Conservation (phyloP, 2,797 vertebrate genomes). For the Gallirallus australis region DNA sequence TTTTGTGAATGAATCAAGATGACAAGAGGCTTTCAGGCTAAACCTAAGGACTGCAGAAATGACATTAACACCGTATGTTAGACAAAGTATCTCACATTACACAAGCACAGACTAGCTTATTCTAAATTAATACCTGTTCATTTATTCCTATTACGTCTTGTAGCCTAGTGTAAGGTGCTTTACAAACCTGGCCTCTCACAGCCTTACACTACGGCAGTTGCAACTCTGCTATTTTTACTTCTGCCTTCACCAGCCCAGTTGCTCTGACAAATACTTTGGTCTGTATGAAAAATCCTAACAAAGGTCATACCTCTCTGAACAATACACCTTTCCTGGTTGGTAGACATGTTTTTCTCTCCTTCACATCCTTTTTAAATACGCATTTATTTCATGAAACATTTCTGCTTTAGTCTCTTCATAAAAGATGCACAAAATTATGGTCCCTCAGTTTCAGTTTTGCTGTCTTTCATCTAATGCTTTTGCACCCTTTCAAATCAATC, state of each 20-base stretch:
- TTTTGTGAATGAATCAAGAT: neutral
- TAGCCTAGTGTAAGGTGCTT: neutral
- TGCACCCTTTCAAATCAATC: constrained; percentile 33
- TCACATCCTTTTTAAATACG: neutral
- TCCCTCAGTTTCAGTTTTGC: neutral
- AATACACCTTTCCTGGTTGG: neutral
- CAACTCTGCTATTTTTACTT: neutral
- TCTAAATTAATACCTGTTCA: neutral
- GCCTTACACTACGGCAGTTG: neutral
- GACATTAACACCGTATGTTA: neutral
- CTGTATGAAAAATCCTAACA: neutral
- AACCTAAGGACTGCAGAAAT: neutral
- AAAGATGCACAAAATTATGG: neutral
- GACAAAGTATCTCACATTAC: neutral
- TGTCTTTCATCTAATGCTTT: neutral
- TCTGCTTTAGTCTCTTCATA: neutral
- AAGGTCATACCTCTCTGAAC: neutral
- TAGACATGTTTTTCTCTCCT: neutral
- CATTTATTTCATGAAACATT: neutral
- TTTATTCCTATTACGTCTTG: neutral
- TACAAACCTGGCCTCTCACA: neutral
- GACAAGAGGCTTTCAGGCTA: neutral
- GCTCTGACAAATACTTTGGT: neutral
- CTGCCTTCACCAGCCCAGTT: neutral
- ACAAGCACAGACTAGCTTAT: neutral